These are phyloP conservation scores for Rhimphoctona megacephalus DNA, from an alignment of 2,888 invertebrate genomes.

Conservation along the genomic window DNA sequence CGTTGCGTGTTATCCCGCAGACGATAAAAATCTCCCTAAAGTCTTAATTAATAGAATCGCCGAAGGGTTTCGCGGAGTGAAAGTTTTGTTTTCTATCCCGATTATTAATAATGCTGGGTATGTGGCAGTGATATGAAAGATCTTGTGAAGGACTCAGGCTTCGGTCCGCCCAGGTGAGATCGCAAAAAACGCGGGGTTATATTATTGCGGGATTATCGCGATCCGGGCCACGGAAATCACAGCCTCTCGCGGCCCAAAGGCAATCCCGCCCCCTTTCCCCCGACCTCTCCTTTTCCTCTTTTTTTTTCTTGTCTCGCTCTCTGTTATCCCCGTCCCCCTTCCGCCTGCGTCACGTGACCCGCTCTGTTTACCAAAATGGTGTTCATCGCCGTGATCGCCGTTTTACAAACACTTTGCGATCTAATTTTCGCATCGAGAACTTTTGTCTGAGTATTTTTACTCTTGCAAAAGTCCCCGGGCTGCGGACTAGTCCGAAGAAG, in stretches of 20 bases:
- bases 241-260: constrained; percentile 76
- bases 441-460: constrained; percentile 35
- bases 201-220: constrained; percentile 69
- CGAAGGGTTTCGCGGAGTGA: constrained; percentile 27
- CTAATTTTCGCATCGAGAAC: constrained; percentile 41
- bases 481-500: neutral
- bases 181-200: constrained; percentile 58
- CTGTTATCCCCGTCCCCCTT: constrained; percentile 46
- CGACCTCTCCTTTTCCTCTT: neutral
- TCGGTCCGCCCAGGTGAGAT: constrained; percentile 79
- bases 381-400: constrained; percentile 74
- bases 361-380: constrained; percentile 84
- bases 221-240: constrained; percentile 79
- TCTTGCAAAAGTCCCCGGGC: constrained; percentile 5
- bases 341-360: constrained; percentile 81
- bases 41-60: constrained; percentile 3
- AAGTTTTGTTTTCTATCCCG: constrained; percentile 22
- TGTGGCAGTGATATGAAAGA: constrained; percentile 57
- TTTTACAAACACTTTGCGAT: constrained; percentile 71
- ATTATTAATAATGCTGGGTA: neutral
- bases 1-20: constrained; percentile 48
- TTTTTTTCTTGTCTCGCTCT: constrained; percentile 4
- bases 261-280: constrained; percentile 26
- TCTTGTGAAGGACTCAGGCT: constrained; percentile 67
- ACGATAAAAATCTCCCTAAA: constrained; percentile 48